Evolutionary conservation across 2,113 vertebrate species (phyloP).

Genomic region (Cavia porcellus): DNA sequence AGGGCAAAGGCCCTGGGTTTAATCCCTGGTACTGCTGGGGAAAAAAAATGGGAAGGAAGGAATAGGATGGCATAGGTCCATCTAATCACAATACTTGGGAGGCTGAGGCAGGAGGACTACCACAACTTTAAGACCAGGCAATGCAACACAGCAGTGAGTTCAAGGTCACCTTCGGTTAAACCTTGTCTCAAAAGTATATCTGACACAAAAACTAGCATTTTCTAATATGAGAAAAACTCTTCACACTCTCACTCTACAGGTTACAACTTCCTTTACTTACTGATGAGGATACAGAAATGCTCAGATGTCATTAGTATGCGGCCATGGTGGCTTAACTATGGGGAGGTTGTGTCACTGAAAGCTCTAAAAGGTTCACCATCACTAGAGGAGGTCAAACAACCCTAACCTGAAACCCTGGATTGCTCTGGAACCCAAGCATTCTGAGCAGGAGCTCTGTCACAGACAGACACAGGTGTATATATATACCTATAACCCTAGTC

Average conservation of each 20-base stretch:
- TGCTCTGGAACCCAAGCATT: neutral
- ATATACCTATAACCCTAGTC: neutral
- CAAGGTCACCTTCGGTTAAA: neutral
- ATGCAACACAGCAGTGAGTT: neutral
- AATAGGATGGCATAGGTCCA: neutral
- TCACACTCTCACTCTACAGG: neutral
- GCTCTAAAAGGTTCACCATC: neutral
- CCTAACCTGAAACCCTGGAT: neutral
- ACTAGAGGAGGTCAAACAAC: neutral
- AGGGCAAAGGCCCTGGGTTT: neutral
- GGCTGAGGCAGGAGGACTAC: neutral
- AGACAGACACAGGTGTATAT: too few relatives aligned
- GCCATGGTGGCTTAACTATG: neutral
- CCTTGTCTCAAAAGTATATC: neutral
- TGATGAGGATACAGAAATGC: neutral
- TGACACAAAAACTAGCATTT: neutral
- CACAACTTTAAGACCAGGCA: neutral
- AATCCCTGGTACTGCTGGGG: neutral
- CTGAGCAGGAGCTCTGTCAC: neutral
- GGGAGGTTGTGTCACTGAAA: neutral
- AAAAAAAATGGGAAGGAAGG: neutral
- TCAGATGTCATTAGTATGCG: neutral
- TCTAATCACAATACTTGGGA: neutral
- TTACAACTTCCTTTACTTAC: neutral
- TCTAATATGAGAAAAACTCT: neutral